Percentiles rank a stretch among this genome's conserved stretches.
Conservation (phyloP, 53 echinoderm and acorn worm species). For the Holothuria leucospilota region DNA sequence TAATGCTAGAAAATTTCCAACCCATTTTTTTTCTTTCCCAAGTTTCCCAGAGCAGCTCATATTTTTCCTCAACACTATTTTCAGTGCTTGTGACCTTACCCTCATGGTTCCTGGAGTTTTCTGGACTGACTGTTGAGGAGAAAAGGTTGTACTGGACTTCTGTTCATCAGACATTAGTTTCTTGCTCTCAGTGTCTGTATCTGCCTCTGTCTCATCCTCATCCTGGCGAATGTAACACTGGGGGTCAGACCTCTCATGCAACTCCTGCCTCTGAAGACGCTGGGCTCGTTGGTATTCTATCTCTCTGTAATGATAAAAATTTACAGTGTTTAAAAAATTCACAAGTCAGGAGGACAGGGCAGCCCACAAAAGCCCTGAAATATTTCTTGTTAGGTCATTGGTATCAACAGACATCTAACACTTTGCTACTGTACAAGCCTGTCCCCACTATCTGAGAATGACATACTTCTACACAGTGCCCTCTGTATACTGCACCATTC, state of each 20-base stretch:
- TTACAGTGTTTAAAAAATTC: background rate
- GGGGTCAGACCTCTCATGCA: conserved; percentile 83
- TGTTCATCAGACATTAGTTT: conserved; percentile 87
- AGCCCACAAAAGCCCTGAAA: no score
- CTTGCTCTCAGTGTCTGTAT: conserved; percentile 74
- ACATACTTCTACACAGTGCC: no score
- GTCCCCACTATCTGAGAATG: no score
- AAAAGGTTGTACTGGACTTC: conserved; percentile 62
- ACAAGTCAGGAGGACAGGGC: no score
- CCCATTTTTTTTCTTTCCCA: no score
- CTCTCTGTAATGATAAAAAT: conserved; percentile 56
- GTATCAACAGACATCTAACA: no score
- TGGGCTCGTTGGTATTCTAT: conserved; percentile 79
- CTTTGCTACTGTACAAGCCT: no score
- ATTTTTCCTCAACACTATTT: no score
- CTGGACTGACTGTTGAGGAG: conserved; percentile 60
- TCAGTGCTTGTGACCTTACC: conserved; percentile 53
- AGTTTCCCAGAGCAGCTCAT: no score
- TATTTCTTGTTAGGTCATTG: no score
- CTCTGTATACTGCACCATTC: no score
- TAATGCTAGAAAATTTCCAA: no score
- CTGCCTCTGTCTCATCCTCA: conserved; percentile 78
- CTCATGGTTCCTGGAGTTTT: conserved; percentile 85
- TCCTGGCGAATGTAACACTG: conserved; percentile 89
- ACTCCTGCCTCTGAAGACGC: conserved; percentile 74